Conservation (phyloP, 2,797 vertebrate species). For the Clarias fuscus region DNA sequence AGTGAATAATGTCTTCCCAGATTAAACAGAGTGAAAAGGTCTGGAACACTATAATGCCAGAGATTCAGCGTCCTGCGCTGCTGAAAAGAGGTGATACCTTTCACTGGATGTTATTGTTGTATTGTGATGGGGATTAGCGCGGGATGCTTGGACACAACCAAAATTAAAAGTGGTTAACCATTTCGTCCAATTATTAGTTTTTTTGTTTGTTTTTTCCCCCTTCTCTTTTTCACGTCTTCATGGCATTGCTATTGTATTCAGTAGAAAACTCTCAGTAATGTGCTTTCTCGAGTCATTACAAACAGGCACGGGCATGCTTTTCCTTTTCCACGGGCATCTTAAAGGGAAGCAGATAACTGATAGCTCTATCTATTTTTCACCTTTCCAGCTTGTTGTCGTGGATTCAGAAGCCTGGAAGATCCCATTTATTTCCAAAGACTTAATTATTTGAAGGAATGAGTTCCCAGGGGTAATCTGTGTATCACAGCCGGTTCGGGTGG, state of each 20-base stretch:
- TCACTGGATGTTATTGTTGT: neutral
- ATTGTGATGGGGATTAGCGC: conserved; percentile 10
- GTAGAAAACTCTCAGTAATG: neutral
- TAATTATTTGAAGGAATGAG: conserved; percentile 44
- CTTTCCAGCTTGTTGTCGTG: conserved; percentile 21
- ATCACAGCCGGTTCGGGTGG: conserved; percentile 21
- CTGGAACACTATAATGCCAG: conserved; percentile 16
- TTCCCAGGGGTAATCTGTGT: conserved; percentile 39
- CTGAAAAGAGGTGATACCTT: neutral
- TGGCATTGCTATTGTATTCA: neutral
- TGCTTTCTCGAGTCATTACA: conserved; percentile 11
- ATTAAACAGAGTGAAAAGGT: conserved; percentile 36
- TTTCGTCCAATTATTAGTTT: neutral
- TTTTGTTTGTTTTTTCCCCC: neutral
- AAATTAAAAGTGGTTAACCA: neutral
- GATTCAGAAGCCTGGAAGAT: conserved; percentile 36
- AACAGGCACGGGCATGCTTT: conserved; percentile 5
- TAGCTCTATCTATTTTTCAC: conserved; percentile 15
- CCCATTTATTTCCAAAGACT: conserved; percentile 44
- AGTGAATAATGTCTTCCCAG: conserved; percentile 39
- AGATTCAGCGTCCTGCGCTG: neutral
- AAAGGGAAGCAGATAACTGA: conserved; percentile 43
- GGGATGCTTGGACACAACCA: conserved; percentile 5
- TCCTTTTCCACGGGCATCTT: conserved; percentile 6
- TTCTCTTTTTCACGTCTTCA: neutral